Base-by-base conservation (phyloP, 2,888 invertebrate genomes). In the Drosophila nr. medialis region DNA sequence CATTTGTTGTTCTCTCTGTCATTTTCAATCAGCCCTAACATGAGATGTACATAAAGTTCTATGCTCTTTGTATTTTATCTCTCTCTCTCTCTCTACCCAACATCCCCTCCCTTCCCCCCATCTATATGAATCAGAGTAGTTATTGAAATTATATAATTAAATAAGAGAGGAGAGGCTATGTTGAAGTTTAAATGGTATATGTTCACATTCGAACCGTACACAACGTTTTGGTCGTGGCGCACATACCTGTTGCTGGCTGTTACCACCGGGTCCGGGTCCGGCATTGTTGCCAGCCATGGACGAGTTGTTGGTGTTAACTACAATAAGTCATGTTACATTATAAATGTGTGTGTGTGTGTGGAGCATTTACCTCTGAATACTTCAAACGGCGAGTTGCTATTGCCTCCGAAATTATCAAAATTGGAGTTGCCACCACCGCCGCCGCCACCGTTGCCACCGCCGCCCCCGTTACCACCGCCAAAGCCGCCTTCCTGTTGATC, bases 401-500 rank as follows among this genome's bases (percentile, higher is more conserved):
- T 85, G 18, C 75, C 77, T 4, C 82, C 86, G 30, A 90, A 90
- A 64, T 89, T 90, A 50, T 91, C 91, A 59, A 85, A 84, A 61
- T 79, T 86, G 10, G 80, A 40, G 51, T 85, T 80, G 36, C 79
- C 80, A 21, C 75, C 77, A n/a, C 77, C 81, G 50, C 80, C 83
- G 27, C 79, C 82, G 49, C 74, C 81, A 42, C 75, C 77, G 40
- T 68, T 78, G 21, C 83, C 77, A 15, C 75, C 80, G 27, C 72
- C 73, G 30, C 76, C 81, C 45, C 81, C 81, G 10, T 79, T 81
- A 55, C 75, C 81, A 45, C 72, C 75, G 0, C 61, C 58, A 49
- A 70, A 76, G 29, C 72, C 80, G 70, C 90, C 83, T 88, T 96
- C 96, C 91, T 96, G 95, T 82, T 96, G 95, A 86, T 96, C 96